A percentile compares a stretch with the other conserved stretches of the same genome.
Conservation (phyloP, 1,140 invertebrate genomes). For the Drosophila lowei region DNA sequence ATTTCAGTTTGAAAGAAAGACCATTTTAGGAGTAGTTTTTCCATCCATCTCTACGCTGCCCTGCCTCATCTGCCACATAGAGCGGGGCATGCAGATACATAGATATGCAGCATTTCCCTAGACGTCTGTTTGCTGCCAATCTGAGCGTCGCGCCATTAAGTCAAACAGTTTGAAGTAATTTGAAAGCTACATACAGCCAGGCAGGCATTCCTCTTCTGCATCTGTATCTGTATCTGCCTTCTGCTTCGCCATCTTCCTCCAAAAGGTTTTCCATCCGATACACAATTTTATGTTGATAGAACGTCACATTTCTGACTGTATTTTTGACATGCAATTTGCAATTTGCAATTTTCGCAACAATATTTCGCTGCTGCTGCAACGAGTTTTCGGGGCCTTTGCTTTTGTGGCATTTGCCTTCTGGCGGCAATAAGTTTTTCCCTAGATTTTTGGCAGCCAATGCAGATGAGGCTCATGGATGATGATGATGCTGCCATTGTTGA, state of each 20-base stretch:
- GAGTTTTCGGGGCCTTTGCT: constrained; percentile 16
- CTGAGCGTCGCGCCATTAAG: constrained; percentile 64
- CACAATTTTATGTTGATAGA: constrained; percentile 42
- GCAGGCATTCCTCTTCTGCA: not conserved
- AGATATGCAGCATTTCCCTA: constrained; percentile 10
- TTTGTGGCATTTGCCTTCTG: constrained; percentile 20
- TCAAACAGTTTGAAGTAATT: constrained; percentile 67
- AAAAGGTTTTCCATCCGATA: constrained; percentile 18
- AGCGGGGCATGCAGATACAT: not conserved
- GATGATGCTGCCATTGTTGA: constrained; percentile 24
- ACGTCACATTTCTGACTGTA: constrained; percentile 38
- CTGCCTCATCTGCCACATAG: not conserved
- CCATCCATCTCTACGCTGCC: constrained; percentile 9
- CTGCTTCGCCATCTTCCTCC: constrained; percentile 4
- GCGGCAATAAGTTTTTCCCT: constrained; percentile 46
- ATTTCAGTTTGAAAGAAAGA: constrained; percentile 59
- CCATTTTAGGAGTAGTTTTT: constrained; percentile 58
- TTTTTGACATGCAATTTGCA: constrained; percentile 70
- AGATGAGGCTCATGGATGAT: constrained; percentile 34
- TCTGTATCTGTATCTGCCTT: not conserved
- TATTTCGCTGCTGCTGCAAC: constrained; percentile 19
- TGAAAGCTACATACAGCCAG: constrained; percentile 42
- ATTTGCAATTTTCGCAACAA: constrained; percentile 42
- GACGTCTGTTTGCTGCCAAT: constrained; percentile 74
- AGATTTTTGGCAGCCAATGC: constrained; percentile 10